Evolutionary conservation across 2,113 vertebrate genomes (phyloP).

Genomic region (Naja naja): DNA sequence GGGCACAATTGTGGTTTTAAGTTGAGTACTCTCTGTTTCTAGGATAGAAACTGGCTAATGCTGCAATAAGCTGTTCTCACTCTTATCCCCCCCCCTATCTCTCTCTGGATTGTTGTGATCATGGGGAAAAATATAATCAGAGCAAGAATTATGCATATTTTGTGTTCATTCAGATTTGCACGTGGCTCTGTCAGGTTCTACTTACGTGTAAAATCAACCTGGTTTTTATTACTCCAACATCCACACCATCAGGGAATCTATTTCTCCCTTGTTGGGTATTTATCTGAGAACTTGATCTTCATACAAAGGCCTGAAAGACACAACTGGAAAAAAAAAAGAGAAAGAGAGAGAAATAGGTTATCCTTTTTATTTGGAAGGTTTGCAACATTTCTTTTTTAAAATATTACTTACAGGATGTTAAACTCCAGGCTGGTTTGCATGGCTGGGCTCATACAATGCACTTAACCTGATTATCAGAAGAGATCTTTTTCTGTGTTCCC

Average conservation of each 20-base stretch:
- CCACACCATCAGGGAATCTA: neutral
- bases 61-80: neutral
- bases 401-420: neutral
- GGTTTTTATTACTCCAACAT: neutral
- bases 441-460: neutral
- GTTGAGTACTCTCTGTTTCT: neutral
- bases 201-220: neutral
- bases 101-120: neutral
- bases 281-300: neutral
- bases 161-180: neutral
- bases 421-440: neutral
- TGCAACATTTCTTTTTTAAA: neutral
- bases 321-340: neutral
- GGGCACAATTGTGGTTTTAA: neutral
- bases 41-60: neutral
- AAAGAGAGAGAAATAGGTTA: neutral
- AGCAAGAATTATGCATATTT: neutral
- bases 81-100: no score
- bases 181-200: neutral
- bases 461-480: neutral
- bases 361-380: neutral
- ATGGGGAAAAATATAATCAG: neutral
- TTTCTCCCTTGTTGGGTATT: neutral
- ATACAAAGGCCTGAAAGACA: slow-evolving; percentile 2
- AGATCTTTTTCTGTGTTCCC: neutral